Evolutionary conservation across 2,888 invertebrate genomes (phyloP), one percentile per base, ranked within the genome.

Genomic region (Cetonia aurata): DNA sequence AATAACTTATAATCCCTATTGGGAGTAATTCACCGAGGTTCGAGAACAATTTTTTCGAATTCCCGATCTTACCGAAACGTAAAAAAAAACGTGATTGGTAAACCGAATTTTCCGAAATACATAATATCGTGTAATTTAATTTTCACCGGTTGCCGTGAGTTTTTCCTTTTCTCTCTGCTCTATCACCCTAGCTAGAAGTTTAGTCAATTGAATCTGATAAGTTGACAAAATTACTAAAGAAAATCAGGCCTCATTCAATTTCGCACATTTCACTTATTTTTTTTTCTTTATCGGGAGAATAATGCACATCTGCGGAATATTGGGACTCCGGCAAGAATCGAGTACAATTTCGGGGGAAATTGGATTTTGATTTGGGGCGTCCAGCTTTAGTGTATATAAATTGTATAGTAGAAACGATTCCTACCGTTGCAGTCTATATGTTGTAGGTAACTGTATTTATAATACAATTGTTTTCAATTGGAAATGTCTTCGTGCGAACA

Each of bases 211-310:
- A 42, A 60, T 69, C 44, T 44, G 53, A 62, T 69, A 55, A 69
- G 62, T 53, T 69, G 50, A 59, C 59, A 44, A 53, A 69, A 69
- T 69, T 57, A 69, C 59, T 46, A 37, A 52, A 42, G 62, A 60
- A 69, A 69, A 69, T 69, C 50, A 60, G 57, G 57, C 13, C 52
- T 69, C 50, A 69, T 60, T 44, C 60, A 69, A 69, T 55, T 59
- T 69, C 62, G 69, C 53, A 69, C 69, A 69, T 69, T 62, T 62
- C 52, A 69, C 42, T 69, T 52, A 37, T 56, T 17, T 56, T 44
- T 10, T 48, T 56, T 31, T 55, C 17, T 10, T 37, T 67, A 56
- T 67, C 41, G 31, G 48, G 17, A 46, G 44, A 56, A 67, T 67
- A 67, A 67, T 67, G 53, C 67, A 53, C 67, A 67, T 67, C 67